Evolutionary conservation across 2,113 vertebrate genomes (phyloP).

Genomic region (Ammodytes dubius): DNA sequence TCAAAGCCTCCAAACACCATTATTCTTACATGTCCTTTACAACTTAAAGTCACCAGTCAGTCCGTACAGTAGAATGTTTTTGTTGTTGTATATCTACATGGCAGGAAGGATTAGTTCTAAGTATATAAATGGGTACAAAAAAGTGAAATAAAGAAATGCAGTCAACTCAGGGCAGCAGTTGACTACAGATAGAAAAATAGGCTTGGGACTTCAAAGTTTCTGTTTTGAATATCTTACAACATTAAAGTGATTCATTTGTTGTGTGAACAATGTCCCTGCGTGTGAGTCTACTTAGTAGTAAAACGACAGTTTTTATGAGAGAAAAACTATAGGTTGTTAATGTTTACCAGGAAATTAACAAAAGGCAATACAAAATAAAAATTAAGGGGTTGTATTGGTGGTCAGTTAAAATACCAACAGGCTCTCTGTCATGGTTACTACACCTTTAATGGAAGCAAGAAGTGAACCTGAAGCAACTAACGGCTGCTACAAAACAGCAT

Average conservation of each 20-base stretch:
- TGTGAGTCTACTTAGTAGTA: neutral
- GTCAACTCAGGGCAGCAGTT: neutral
- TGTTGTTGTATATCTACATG: neutral
- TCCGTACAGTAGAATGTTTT: neutral
- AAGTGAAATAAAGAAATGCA: neutral
- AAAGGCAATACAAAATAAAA: neutral
- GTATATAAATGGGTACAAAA: neutral
- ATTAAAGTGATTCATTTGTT: neutral
- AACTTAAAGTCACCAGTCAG: neutral
- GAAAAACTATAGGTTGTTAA: neutral
- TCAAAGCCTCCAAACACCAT: slow-evolving; percentile 33
- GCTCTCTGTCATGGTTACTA: too few species aligned
- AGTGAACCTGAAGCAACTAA: neutral
- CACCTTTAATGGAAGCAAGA: neutral
- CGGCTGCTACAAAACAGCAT: neutral
- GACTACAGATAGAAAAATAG: neutral
- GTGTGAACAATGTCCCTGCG: neutral
- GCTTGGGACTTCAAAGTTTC: neutral
- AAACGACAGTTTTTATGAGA: too few species aligned
- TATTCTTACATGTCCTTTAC: neutral
- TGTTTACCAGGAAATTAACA: slow-evolving; percentile 3
- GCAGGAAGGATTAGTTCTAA: neutral
- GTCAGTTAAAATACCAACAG: too few species aligned
- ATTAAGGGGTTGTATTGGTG: too few species aligned
- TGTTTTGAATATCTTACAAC: neutral